Percentiles rank a stretch among this genome's conserved stretches.
Evolutionary conservation across 1,140 invertebrate species (phyloP).

Genomic region (Drosophila aff.): DNA sequence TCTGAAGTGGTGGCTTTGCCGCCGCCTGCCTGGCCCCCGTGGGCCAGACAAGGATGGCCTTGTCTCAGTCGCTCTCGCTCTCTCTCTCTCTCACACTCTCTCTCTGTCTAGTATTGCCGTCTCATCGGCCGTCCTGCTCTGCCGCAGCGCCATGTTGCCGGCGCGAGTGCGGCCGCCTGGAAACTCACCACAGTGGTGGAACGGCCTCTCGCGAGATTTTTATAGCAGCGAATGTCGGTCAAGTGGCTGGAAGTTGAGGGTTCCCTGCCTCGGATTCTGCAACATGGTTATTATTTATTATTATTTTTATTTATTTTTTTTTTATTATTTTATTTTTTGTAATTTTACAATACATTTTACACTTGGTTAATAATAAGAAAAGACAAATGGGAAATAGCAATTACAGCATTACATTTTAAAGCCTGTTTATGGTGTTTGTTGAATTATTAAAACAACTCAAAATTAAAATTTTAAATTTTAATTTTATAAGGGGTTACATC

Average conservation of each 20-base stretch:
- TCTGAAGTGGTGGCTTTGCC: constrained; percentile 26
- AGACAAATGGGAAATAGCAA: not conserved
- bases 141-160: constrained; percentile 73
- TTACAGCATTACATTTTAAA: not conserved
- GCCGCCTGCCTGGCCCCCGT: not conserved
- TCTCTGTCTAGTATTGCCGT: constrained; percentile 15
- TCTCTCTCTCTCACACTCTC: not conserved
- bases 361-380: not conserved
- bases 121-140: constrained; percentile 34
- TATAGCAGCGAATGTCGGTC: constrained; percentile 57
- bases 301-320: no score
- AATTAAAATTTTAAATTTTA: not conserved
- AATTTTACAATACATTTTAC: not conserved
- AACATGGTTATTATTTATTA: not conserved
- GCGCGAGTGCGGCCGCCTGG: not conserved
- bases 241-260: constrained; percentile 16
- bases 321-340: not conserved
- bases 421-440: not conserved
- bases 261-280: not conserved
- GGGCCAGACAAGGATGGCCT: constrained; percentile 24
- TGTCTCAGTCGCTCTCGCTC: not conserved
- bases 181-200: constrained; percentile 35
- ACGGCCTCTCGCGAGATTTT: constrained; percentile 11
- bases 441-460: not conserved
- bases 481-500: no score